Percentiles rank a stretch among this genome's conserved stretches.
These are phyloP conservation scores for Diloba caeruleocephala DNA, from an alignment of 2,888 invertebrate genomes.

Conservation along the genomic window DNA sequence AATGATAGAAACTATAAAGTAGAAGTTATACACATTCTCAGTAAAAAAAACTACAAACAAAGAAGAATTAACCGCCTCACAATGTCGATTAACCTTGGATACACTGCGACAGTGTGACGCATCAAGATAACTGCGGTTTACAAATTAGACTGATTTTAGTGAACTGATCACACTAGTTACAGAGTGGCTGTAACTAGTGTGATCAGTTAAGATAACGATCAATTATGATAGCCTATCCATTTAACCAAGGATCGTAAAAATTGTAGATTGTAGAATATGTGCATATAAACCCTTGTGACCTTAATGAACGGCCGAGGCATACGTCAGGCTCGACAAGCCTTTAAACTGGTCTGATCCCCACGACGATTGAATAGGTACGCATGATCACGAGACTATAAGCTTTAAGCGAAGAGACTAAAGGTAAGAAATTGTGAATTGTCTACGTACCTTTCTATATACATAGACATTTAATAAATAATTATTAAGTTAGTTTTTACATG, in stretches of 20 bases:
- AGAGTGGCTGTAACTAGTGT: no score
- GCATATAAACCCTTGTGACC: conserved; percentile 45
- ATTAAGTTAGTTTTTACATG: conserved; percentile 41
- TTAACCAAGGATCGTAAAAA: conserved; percentile 22
- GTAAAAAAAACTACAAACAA: no score
- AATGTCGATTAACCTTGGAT: conserved; percentile 25
- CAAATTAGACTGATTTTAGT: conserved; percentile 22
- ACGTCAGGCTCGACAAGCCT: conserved; percentile 65
- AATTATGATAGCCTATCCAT: conserved; percentile 3
- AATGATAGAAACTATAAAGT: conserved; percentile 9
- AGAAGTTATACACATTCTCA: background rate
- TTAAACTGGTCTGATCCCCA: conserved; percentile 65
- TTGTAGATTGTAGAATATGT: conserved; percentile 28
- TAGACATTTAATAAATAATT: conserved; percentile 49
- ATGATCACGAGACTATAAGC: conserved; percentile 68
- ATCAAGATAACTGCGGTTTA: conserved; percentile 17
- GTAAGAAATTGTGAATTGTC: conserved; percentile 66
- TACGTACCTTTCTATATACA: conserved; percentile 68
- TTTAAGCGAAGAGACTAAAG: conserved; percentile 78
- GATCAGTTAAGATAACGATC: conserved; percentile 7
- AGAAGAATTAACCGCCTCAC: no score
- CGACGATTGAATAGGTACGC: conserved; percentile 53
- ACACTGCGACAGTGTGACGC: conserved; percentile 16
- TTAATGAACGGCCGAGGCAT: conserved; percentile 39
- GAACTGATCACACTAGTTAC: no score